Evolutionary conservation across 2,113 vertebrate genomes (phyloP), one percentile per base, ranked within the genome.

Genomic region (Ageneiosus marmoratus): DNA sequence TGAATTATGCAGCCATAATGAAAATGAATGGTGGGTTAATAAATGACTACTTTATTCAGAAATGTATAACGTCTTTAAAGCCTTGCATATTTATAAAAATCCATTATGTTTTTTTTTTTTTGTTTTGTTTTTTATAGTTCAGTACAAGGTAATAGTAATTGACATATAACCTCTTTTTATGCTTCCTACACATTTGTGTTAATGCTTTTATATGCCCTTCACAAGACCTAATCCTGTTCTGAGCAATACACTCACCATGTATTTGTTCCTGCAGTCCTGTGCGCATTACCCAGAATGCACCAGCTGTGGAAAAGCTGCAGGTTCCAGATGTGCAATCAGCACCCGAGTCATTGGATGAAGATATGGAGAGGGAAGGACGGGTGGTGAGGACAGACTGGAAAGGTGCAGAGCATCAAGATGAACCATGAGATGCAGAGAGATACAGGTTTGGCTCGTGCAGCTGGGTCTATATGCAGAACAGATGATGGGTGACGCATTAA

Each of bases 261-360:
- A 5, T 58, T 67, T 84, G 82, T 84, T 48, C 89, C 89, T 51
- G n/a, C 89, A 87, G 79, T 74, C 84, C 69, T 77, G 87, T 86
- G 37, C 60, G 67, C 51, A 81, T 91, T 90, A 93, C 93, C 91
- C 93, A 95, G 92, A 94, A 95, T 92, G 93, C 62, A 79, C 86
- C 85, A 93, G 93, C 92, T 93, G 92, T 88, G 85, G 79, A 84
- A 87, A 86, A 82, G 86, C 77, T 41, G 83, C 91, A 91, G 94
- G 94, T 93, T 94, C 96, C 96, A 97, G 94, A 97, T 97, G 95
- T 96, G 95, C 94, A 95, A 94, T 91, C 94, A 89, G 69, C 93
- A 94, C 94, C 93, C 86, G 85, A 87, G 80, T 89, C 88, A 90
- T 88, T 86, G 80, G 89, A 87, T 63, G 44, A 88, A 89, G 85